Base-by-base conservation (phyloP, 2,113 vertebrate genomes). In the Erythrocercus mccallii region DNA sequence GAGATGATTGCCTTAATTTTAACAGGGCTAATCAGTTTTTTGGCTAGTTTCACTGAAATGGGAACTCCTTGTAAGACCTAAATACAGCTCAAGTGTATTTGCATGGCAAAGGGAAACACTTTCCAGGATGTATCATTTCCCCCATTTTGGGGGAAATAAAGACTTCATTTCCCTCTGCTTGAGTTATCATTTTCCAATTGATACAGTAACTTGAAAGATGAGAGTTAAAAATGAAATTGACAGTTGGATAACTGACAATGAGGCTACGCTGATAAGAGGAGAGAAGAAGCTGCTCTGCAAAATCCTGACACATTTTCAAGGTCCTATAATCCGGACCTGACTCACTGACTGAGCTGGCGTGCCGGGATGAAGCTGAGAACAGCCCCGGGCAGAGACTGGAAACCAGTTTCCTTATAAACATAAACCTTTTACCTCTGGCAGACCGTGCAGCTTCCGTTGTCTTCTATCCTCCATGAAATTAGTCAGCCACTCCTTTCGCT, bases 401-500 rank as follows among this genome's bases (percentile, higher is more conserved):
- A 92, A 92, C 56, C 83, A 53, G 58, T 92, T 93, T 93, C 89
- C 84, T 74, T 74, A 72, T 51, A 58, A 22, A 64, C 19, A 40
- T 93, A 94, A 96, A 89, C 79, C 61, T 79, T 90, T 97, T 95
- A 99, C 99, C 98, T 99, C 99, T 58, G 99, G 98, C 91, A 99
- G 98, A 91, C 99, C 99, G 81, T 99, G 98, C 95, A 99, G 98
- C 62, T 98, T 98, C 82, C 99, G 98, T 90, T 99, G 98, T 48
- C 99, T 98, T 90, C 99, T 98, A 86, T 99, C 98, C 69, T 97
- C 96, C 99, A 99, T 99, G 97, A 99, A 99, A 96, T 98, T 99
- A 69, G 99, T 99, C 96, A 99, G 97, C 99, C 99, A 99, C 93
- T 99, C 99, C 96, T 99, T 99, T 48, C 99, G 98, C 96, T 99